Conservation (phyloP, 35 echinoderm and acorn worm genomes). For the Patiria miniata region DNA sequence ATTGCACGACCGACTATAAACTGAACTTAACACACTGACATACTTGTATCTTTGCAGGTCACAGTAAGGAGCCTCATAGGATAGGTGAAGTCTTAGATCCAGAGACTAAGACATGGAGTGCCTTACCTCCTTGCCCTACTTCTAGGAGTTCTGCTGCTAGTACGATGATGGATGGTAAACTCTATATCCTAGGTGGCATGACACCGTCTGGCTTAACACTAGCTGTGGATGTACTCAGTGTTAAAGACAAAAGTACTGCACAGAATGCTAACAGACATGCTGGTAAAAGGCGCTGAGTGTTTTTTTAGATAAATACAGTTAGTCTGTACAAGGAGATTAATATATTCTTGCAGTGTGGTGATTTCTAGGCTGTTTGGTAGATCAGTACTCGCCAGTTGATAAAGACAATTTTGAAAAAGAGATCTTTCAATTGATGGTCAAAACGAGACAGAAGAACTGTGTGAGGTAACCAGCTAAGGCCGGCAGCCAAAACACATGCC, state of each 20-base stretch:
- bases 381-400: no score
- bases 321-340: no score
- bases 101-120: conserved; percentile 19
- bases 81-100: conserved; percentile 33
- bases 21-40: background rate
- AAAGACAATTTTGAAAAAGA: no score
- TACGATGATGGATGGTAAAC: background rate
- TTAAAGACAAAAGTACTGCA: background rate
- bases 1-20: no score
- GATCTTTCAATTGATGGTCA: no score
- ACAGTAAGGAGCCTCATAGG: conserved; percentile 28
- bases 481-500: no score
- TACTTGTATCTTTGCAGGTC: background rate
- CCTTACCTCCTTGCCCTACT: conserved; percentile 24
- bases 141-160: conserved; percentile 29
- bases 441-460: no score
- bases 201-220: conserved; percentile 43
- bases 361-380: no score
- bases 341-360: no score
- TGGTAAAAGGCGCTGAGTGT: background rate
- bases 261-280: background rate
- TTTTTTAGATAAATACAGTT: no score
- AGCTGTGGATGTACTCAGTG: conserved; percentile 28
- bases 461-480: no score
- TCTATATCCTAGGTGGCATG: conserved; percentile 47